phyloP scores from a whole-genome alignment of 1,140 invertebrate species.

The Ctenoplectra terminalis region DNA sequence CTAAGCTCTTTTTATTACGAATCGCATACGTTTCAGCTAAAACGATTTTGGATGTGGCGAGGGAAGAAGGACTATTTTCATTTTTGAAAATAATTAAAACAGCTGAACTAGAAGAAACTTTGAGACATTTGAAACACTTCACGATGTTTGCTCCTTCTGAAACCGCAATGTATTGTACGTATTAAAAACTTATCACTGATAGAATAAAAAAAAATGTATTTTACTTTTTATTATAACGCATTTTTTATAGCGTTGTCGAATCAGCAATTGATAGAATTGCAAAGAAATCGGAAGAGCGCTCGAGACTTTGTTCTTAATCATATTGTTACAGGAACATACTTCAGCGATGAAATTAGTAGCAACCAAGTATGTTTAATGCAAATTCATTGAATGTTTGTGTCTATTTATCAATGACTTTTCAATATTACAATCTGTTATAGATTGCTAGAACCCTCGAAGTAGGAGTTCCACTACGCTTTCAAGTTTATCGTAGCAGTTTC shows the following conservation, averaged over 20 bases:
- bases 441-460: constrained; percentile 76
- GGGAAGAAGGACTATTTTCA: constrained; percentile 5
- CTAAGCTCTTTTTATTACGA: not conserved
- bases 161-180: constrained; percentile 81
- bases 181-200: not conserved
- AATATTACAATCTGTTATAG: not conserved
- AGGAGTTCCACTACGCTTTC: constrained; percentile 78
- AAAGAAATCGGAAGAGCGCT: constrained; percentile 1
- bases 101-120: constrained; percentile 79
- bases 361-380: constrained; percentile 1
- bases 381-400: not conserved
- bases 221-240: not conserved
- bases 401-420: not conserved
- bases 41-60: not conserved
- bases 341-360: constrained; percentile 23
- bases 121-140: constrained; percentile 80
- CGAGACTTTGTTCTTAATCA: constrained; percentile 24
- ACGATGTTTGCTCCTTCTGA: constrained; percentile 84
- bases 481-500: constrained; percentile 66
- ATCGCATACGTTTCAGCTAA: not conserved
- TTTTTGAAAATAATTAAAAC: constrained; percentile 79
- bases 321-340: constrained; percentile 19
- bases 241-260: constrained; percentile 14
- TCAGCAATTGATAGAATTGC: not conserved
- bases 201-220: not conserved